phyloP scores from a whole-genome alignment of 2,888 invertebrate species.

The Xestoiulus laeticollis region DNA sequence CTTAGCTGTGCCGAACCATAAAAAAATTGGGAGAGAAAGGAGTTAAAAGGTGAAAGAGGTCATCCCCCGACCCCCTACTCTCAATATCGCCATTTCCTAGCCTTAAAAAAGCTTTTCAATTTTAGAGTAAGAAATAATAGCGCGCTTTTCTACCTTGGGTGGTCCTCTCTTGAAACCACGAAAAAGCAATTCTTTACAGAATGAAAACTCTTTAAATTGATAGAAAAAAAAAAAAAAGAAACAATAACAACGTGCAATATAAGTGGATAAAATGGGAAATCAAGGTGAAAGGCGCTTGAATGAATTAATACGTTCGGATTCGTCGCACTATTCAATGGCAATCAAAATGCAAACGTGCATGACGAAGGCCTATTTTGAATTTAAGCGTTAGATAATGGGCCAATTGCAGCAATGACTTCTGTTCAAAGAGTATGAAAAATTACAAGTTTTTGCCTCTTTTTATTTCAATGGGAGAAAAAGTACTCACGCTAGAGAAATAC shows the following conservation, averaged over 20 bases:
- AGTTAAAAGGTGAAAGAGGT: conserved; percentile 43
- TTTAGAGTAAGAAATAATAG: conserved; percentile 47
- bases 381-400: conserved; percentile 33
- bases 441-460: not conserved
- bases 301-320: conserved; percentile 36
- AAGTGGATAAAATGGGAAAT: conserved; percentile 43
- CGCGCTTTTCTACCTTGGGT: conserved; percentile 47
- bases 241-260: conserved; percentile 43
- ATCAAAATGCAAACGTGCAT: conserved; percentile 41
- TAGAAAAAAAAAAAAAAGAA: conserved; percentile 38
- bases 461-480: not conserved
- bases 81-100: conserved; percentile 47
- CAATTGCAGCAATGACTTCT: conserved; percentile 23
- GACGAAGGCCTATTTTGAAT: conserved; percentile 5
- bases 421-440: not conserved
- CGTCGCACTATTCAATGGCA: conserved; percentile 43
- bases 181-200: conserved; percentile 48
- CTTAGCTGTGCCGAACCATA: conserved; percentile 43
- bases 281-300: conserved; percentile 39
- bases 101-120: conserved; percentile 45
- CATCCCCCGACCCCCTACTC: conserved; percentile 47
- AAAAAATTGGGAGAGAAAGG: conserved; percentile 36
- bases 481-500: too few relatives aligned
- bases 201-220: conserved; percentile 42
- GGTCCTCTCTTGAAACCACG: conserved; percentile 40